Base-by-base conservation (phyloP, 2,888 invertebrate species). In the Vanessa cardui region DNA sequence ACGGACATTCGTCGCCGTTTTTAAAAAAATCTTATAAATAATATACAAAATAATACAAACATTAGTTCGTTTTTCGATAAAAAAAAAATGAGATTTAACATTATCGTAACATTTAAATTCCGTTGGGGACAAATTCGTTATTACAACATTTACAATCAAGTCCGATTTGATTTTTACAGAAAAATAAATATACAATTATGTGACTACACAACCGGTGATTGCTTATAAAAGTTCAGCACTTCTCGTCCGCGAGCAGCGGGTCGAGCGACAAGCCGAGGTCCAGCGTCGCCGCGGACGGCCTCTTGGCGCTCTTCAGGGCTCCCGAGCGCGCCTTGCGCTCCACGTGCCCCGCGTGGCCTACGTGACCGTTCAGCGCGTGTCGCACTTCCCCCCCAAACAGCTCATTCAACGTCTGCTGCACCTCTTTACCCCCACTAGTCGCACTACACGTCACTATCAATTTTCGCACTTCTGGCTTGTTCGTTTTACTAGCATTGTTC, bases 11-110 rank as follows among this genome's bases (percentile, higher is more conserved):
- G 77, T 80, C 84, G 82, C 86, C 78, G 78, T 80, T 87, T n/a
- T 75, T 80, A 82, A 88, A 89, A 89, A 76, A 83, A 31, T 85
- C 90, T 92, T 92, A 92, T 83, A 90, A 90, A 89, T 89, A 92
- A 91, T 92, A 89, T 93, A 93, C 92, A 93, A 93, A 92, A 93
- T 90, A 89, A 93, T 92, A 92, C 88, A 92, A 92, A 92, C 84
- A 87, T 88, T 86, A 86, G 81, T 86, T 87, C 84, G 81, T 77
- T 79, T 84, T 82, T 83, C 79, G 79, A 86, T 84, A 81, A 82
- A 81, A 54, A 50, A 26, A 56, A 83, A 85, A 82, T 88, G 89
- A 89, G 88, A 89, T 89, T 89, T 87, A 85, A 86, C 83, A 83
- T 86, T 85, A 88, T 85, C 77, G 75, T 85, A 83, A 85, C 81